Base-by-base conservation (phyloP, 1,140 invertebrate genomes). In the Megathymus violae region DNA sequence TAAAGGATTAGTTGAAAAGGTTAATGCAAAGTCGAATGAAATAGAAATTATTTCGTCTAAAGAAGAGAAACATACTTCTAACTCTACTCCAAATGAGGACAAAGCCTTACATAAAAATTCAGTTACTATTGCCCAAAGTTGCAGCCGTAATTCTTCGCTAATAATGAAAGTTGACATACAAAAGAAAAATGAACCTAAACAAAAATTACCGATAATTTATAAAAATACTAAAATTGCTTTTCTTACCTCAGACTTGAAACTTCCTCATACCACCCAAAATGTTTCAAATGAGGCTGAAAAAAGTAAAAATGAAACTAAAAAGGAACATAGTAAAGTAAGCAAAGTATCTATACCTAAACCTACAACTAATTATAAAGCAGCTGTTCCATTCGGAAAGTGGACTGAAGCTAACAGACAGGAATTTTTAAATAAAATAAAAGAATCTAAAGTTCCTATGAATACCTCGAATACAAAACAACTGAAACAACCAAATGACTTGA, bases 371-470 rank as follows among this genome's bases (percentile, higher is more conserved):
- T 79, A 79, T 54, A 74, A 82, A 69, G 64, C 68, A 31, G 75
- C 80, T 50, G 86, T 91, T 41, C 88, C 88, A 17, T 91, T 91
- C 74, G 88, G 88, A 7, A 82, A 85, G 69, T 91, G 88, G 88
- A 91, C 88, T 25, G 84, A 85, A 63, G 86, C 76, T 3, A 87
- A 91, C 48, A 80, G 82, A 47, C 87, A 91, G 74, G 85, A 83
- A 54, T 91, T 88, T 76, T 66, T 91, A 36, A 86, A 88, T 64
- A 89, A 89, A 80, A 83, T 91, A 51, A 88, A 88, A 64, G 86
- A 88, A 78, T 62, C 75, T 6, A 91, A 84, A 74, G 62, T 85
- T 7, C 69, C 82, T 13, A 69, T 75, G 11, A 80, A 62, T 51
- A 78, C 64, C 54, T 76, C 82, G 1, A 85, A 81, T 71, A 80